These are phyloP conservation scores for Stomatorhinus ivindoensis DNA, from an alignment of 2,113 vertebrate species.

Conservation along the genomic window DNA sequence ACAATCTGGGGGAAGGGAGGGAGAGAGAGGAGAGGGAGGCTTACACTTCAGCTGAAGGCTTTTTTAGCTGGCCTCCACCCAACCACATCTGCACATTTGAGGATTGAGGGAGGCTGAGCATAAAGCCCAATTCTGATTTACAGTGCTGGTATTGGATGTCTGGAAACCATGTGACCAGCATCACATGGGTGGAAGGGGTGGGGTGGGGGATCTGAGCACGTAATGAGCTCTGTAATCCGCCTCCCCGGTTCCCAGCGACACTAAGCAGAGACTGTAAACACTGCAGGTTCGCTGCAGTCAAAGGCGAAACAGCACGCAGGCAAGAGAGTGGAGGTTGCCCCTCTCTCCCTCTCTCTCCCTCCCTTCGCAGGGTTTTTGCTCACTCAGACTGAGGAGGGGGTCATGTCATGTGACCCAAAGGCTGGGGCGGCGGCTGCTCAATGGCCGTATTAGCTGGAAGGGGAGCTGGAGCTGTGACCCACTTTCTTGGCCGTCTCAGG, in stretches of 20 bases:
- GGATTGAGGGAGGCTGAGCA: constrained; percentile 61
- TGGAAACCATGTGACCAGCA: constrained; percentile 66
- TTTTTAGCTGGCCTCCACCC: constrained; percentile 34
- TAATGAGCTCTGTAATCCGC: constrained; percentile 61
- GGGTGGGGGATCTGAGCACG: constrained; percentile 35
- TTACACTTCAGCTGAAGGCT: constrained; percentile 21
- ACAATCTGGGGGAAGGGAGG: background rate
- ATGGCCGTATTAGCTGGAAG: background rate
- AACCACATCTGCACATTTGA: constrained; percentile 32
- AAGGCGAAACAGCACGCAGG: background rate
- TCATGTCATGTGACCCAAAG: constrained; percentile 7
- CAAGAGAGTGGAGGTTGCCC: constrained; percentile 29
- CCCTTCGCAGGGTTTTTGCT: background rate
- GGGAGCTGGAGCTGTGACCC: constrained; percentile 46
- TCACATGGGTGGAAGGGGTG: constrained; percentile 53
- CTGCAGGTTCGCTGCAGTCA: constrained; percentile 38
- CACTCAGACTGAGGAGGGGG: constrained; percentile 17
- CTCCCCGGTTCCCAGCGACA: constrained; percentile 58
- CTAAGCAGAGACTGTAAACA: constrained; percentile 62
- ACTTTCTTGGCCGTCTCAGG: constrained; percentile 40
- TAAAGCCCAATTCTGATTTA: constrained; percentile 57
- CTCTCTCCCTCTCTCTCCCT: background rate
- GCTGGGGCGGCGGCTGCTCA: background rate
- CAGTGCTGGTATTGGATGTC: constrained; percentile 40
- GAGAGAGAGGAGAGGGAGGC: constrained; percentile 21